These are phyloP conservation scores for Eurytemora carolleeae DNA, from an alignment of 1,140 invertebrate species.

Conservation along the genomic window DNA sequence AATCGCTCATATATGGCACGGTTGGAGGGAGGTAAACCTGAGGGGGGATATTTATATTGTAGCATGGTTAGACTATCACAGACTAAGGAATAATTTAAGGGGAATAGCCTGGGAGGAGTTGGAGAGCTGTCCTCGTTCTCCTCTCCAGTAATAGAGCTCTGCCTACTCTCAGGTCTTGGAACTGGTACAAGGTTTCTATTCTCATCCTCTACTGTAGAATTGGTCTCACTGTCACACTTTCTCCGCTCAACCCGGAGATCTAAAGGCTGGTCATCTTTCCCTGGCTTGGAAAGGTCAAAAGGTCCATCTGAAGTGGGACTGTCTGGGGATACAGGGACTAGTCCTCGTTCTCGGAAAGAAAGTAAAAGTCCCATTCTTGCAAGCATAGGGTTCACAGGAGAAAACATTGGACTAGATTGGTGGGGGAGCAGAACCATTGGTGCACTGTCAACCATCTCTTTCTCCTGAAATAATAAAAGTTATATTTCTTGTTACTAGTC, in stretches of 20 bases:
- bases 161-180: not conserved
- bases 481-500: no score
- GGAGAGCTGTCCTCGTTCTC: not conserved
- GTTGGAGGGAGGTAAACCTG: not conserved
- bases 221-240: not conserved
- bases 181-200: not conserved
- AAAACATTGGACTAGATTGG: not conserved
- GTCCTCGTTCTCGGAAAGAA: not conserved
- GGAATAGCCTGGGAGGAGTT: not conserved
- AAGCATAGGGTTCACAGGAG: not conserved
- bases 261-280: not conserved
- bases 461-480: no score
- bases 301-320: not conserved
- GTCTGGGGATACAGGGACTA: not conserved
- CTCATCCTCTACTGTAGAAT: not conserved
- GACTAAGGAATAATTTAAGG: not conserved
- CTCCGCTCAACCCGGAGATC: not conserved
- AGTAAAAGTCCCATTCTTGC: not conserved
- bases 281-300: not conserved
- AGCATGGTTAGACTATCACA: not conserved
- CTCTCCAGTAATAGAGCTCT: not conserved
- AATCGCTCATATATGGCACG: not conserved
- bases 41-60: not conserved
- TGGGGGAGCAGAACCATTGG: not conserved
- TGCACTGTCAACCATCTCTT: not conserved